Percentiles rank a stretch among this genome's conserved stretches.
Conservation (phyloP, 2,797 vertebrate species). For the Crypturellus tataupa region DNA sequence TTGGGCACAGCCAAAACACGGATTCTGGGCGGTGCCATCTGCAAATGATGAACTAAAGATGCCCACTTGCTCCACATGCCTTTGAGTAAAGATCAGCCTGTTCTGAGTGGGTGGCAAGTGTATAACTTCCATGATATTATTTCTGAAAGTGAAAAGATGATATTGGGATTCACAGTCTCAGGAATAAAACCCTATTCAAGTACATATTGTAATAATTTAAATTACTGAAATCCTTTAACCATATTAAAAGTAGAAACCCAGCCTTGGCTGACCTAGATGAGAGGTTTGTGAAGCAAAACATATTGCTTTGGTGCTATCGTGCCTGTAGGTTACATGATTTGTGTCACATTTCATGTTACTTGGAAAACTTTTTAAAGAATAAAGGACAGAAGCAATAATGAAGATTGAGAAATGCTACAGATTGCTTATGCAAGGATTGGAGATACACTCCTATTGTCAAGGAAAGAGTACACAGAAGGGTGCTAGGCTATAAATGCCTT, state of each 20-base stretch:
- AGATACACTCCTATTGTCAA: not conserved
- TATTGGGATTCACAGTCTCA: not conserved
- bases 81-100: not conserved
- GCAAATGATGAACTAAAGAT: not conserved
- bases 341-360: not conserved
- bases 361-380: not conserved
- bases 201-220: not conserved
- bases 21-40: not conserved
- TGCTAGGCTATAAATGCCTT: not conserved
- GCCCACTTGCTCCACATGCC: too few relatives aligned
- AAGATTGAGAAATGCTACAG: not conserved
- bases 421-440: not conserved
- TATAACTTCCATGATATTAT: not conserved
- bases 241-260: not conserved
- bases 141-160: not conserved
- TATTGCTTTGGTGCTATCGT: not conserved
- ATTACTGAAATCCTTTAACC: not conserved
- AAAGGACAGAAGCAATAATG: not conserved
- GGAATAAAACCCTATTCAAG: not conserved
- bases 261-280: not conserved
- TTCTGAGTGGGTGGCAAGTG: not conserved
- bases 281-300: not conserved
- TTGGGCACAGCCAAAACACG: fast-evolving
- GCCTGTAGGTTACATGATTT: not conserved
- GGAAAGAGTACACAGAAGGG: not conserved